phyloP scores from a whole-genome alignment of 2,888 invertebrate species.

The Agapostemon virescens region DNA sequence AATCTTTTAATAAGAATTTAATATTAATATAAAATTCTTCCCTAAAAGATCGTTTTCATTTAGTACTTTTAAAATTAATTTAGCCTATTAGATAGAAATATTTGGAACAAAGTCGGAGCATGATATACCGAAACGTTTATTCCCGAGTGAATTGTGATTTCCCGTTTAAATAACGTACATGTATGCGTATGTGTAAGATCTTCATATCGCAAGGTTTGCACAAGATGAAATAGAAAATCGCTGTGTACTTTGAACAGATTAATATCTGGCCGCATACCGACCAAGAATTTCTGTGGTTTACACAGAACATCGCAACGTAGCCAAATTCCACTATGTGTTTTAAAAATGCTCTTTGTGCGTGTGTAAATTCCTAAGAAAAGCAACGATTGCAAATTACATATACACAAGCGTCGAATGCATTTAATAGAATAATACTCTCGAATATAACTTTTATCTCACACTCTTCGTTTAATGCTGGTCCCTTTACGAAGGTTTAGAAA shows the following conservation, averaged over 20 bases:
- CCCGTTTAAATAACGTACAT: not conserved
- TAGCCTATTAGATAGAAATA: not conserved
- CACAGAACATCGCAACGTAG: not conserved
- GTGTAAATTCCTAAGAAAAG: not conserved
- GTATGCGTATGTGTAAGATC: not conserved
- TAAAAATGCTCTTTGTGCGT: not conserved
- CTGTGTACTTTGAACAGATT: constrained; percentile 11
- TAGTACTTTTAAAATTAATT: too few species aligned
- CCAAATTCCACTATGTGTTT: not conserved
- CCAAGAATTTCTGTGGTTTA: constrained; percentile 13
- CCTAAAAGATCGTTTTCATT: too few species aligned
- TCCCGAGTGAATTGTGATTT: not conserved
- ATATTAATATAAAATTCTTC: too few species aligned
- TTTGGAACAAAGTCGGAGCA: not conserved
- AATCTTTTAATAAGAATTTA: too few species aligned
- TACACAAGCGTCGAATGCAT: too few species aligned
- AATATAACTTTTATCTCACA: not conserved
- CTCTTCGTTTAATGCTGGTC: too few species aligned
- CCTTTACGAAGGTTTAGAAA: not conserved
- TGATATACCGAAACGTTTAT: not conserved
- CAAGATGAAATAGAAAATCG: constrained; percentile 13
- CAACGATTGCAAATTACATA: not conserved
- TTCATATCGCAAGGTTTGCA: not conserved
- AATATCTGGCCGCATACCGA: not conserved
- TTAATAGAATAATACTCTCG: not conserved